Evolutionary conservation across 1,140 invertebrate species (phyloP).

Genomic region (Drosophila albomicans): DNA sequence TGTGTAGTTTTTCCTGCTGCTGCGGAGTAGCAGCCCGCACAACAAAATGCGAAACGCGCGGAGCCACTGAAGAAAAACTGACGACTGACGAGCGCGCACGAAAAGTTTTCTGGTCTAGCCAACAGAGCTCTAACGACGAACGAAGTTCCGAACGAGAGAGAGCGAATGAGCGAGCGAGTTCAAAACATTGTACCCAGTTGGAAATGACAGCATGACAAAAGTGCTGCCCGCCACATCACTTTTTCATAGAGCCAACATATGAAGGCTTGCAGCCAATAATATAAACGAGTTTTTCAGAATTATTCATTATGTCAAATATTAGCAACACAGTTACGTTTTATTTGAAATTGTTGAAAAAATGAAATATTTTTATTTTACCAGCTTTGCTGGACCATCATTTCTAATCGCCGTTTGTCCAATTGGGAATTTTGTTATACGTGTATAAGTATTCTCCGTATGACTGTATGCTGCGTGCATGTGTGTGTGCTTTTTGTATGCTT

Average conservation of each 20-base stretch:
- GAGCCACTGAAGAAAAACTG: constrained; percentile 82
- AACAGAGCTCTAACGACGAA: constrained; percentile 35
- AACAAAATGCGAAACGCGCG: constrained; percentile 75
- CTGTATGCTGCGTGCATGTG: constrained; percentile 6
- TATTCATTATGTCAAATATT: neutral
- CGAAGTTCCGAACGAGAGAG: constrained; percentile 55
- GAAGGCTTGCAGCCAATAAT: neutral
- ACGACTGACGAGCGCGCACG: constrained; percentile 69
- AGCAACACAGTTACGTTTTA: neutral
- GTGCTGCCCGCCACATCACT: constrained; percentile 8
- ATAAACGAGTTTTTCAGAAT: neutral
- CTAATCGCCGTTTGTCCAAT: constrained; percentile 12
- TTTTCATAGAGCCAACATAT: constrained; percentile 10
- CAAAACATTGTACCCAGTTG: constrained; percentile 52
- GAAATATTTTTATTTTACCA: neutral
- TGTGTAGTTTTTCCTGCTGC: constrained; percentile 71
- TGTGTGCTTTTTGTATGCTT: constrained; percentile 68
- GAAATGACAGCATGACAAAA: constrained; percentile 10
- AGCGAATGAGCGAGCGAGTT: constrained; percentile 54
- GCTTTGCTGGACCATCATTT: neutral
- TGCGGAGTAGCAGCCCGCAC: constrained; percentile 70
- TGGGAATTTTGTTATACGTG: constrained; percentile 47
- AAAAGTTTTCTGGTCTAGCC: constrained; percentile 56
- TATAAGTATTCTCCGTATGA: constrained; percentile 18
- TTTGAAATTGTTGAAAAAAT: constrained; percentile 1